phyloP scores from a whole-genome alignment of 2,888 invertebrate species.

The Belgica antarctica region DNA sequence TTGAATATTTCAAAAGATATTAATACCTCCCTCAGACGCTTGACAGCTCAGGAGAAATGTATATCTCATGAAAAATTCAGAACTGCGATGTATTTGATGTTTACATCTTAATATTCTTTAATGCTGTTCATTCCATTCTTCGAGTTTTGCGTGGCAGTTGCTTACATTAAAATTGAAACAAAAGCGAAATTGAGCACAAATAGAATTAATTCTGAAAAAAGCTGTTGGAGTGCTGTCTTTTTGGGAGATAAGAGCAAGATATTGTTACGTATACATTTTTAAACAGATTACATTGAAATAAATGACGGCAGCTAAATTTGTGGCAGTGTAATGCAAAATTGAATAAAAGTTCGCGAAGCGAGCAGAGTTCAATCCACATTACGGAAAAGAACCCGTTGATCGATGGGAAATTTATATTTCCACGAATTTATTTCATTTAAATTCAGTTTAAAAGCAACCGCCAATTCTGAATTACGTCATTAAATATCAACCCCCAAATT shows the following conservation, averaged over 20 bases:
- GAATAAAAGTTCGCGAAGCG: background rate
- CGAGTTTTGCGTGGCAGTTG: no score
- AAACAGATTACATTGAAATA: background rate
- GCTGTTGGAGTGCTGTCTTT: background rate
- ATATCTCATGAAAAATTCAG: constrained; percentile 41
- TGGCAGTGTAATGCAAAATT: background rate
- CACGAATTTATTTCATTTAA: no score
- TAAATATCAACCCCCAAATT: no score
- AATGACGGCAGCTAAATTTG: background rate
- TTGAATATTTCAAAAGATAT: constrained; percentile 17
- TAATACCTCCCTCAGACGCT: constrained; percentile 14
- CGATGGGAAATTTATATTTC: no score
- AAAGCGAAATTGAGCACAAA: constrained; percentile 3
- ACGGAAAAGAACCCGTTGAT: background rate
- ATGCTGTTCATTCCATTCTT: background rate
- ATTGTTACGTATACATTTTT: background rate
- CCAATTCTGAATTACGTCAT: no score
- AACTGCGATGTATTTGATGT: constrained; percentile 38
- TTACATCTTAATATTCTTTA: constrained; percentile 36
- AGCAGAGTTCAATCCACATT: background rate
- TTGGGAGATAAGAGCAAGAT: background rate
- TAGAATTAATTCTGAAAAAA: background rate
- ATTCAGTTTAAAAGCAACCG: no score
- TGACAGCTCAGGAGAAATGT: constrained; percentile 18
- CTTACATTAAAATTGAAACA: background rate